Evolutionary conservation across 2,797 vertebrate genomes (phyloP), one percentile per base, ranked within the genome.

Genomic region (Nyctalus aviator): DNA sequence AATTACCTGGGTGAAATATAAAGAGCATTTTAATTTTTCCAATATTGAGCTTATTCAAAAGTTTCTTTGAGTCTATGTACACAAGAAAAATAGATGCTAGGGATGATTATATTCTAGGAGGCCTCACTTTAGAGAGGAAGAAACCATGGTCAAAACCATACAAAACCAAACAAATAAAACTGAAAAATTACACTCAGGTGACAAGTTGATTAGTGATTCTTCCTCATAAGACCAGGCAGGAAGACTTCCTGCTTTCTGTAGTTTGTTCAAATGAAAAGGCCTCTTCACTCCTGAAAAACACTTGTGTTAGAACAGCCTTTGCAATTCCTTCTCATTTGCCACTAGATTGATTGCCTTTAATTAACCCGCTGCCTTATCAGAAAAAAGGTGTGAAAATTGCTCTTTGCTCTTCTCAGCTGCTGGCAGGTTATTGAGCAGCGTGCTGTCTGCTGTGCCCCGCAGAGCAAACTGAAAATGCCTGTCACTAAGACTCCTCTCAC

Each of bases 261-360:
- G 41, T 84, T 88, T 85, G 76, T 82, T 90, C 79, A 75, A 3
- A 25, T 91, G 62, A 73, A 62, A 95, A 90, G 10, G 21, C 50
- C 32, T 84, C 50, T 30, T 94, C 32, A 66, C 46, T 66, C 2
- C 44, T 44, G 48, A 81, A 87, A 71, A 91, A 15, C 32, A 91
- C 35, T 91, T 79, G 25, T 44, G 6, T 66, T 95, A 87, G 91
- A 88, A 89, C 32, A 85, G 50, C 88, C 55, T 96, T 93, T 91
- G 64, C 46, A 85, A 53, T 92, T 81, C 48, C 76, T 66, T 82
- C 86, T 89, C 72, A 89, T 94, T 95, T 95, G 72, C 50, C 87
- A 75, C 17, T 68, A 87, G 84, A 96, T 64, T 93, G 89, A 95
- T 95, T 93, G 53, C 55, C 85, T 96, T 95, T 95, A 95, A 94